Conservation (phyloP, 2,113 vertebrate genomes). For the Trachemys scripta region DNA sequence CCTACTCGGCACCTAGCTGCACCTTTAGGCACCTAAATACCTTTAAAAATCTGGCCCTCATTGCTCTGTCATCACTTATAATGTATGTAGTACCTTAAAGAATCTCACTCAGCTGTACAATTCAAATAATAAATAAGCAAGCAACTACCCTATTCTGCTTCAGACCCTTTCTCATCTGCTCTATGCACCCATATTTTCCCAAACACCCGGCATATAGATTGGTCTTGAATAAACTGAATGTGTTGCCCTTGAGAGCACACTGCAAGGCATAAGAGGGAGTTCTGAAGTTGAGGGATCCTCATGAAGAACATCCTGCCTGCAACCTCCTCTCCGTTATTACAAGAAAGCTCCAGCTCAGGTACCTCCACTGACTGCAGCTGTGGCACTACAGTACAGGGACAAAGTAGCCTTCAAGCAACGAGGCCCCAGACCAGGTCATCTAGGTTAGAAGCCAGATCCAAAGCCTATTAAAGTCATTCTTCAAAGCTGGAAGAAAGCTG, state of each 20-base stretch:
- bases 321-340: neutral
- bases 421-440: neutral
- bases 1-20: neutral
- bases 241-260: neutral
- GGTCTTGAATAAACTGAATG: neutral
- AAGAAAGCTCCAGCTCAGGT: neutral
- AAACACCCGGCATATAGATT: neutral
- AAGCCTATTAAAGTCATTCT: neutral
- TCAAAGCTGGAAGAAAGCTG: neutral
- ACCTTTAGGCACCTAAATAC: too few relatives aligned
- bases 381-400: neutral
- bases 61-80: neutral
- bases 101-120: too few relatives aligned
- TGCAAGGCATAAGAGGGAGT: neutral
- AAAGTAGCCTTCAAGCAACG: neutral
- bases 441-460: neutral
- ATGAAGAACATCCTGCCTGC: neutral
- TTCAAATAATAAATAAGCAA: too few relatives aligned
- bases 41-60: neutral
- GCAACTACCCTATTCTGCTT: neutral
- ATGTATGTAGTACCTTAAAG: too few relatives aligned
- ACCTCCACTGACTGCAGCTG: neutral
- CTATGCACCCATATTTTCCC: neutral
- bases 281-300: neutral
- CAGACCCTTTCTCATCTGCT: neutral